Base-by-base conservation (phyloP, 1,140 invertebrate genomes). In the Diorhabda sublineata region DNA sequence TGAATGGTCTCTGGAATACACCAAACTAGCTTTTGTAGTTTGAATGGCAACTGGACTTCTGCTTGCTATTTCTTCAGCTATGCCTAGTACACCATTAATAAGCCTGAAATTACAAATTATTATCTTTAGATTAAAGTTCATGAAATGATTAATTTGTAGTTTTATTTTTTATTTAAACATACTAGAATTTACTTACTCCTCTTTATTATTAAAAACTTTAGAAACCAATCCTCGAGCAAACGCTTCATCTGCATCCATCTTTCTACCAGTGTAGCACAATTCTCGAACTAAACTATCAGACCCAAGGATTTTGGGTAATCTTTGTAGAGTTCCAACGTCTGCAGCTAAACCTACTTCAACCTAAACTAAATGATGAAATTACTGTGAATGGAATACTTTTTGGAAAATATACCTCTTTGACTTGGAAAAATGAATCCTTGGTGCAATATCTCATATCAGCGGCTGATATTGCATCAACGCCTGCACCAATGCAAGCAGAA, bases 11-110 rank as follows among this genome's bases (percentile, higher is more conserved):
- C 94, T 84, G 3, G 95, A 93, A 82, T 94, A 97, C 45, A 94
- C 86, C 7, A 98, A 73, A 74, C 84, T 92, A 64, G 88, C 81
- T 81, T 99, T 99, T 1, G 93, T 92, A 5, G 88, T 89, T 83
- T 98, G 96, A 8, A 98, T 90, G 3, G 96, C 97, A 43, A 98
- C 90, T 5, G 97, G 97, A 85, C 95, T 97, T 82, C 96, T 96
- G n/a, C 76, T 78, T 8, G 96, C 93, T 73, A 99, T 98, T 57
- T 83, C 73, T 75, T 87, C 85, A 42, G 95, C 97, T 65, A 95
- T 67, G 44, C 89, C 84, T 2, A 96, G 65, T 0, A 92, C 91
- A 66, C 84, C 86, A 47, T 86, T 82, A 6, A 98, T 75, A 82
- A 94, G 81, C 65, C 90, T 90, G 73, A 26, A 26, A 26, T 26